A percentile compares a stretch with the other conserved stretches of the same genome.
phyloP scores from a whole-genome alignment of 2,888 invertebrate genomes.

The Pseudococcus viburni region DNA sequence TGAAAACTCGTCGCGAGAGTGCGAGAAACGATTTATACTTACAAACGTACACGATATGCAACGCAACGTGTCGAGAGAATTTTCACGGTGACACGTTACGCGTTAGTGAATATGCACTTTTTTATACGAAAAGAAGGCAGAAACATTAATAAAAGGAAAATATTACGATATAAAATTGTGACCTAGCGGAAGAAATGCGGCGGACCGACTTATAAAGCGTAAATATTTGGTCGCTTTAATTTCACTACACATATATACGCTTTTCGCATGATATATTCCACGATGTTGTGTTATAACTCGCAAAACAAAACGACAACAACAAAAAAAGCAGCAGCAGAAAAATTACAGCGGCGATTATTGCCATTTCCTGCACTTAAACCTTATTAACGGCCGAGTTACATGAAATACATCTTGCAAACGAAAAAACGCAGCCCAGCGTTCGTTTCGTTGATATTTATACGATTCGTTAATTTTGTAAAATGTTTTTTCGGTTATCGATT shows the following conservation, averaged over 20 bases:
- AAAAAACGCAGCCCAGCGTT: background rate
- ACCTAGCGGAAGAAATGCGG: conserved; percentile 55
- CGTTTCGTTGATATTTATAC: conserved; percentile 48
- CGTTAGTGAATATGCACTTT: conserved; percentile 39
- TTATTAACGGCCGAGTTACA: conserved; percentile 55
- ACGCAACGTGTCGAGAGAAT: background rate
- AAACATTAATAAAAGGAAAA: conserved; percentile 57
- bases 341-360: conserved; percentile 59
- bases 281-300: conserved; percentile 27
- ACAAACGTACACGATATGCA: background rate
- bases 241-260: conserved; percentile 40
- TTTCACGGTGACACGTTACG: conserved; percentile 39
- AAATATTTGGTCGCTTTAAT: conserved; percentile 54
- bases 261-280: conserved; percentile 42
- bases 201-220: conserved; percentile 56
- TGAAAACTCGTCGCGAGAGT: background rate
- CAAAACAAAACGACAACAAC: conserved; percentile 34
- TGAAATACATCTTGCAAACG: conserved; percentile 51
- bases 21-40: background rate
- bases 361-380: conserved; percentile 58
- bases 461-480: conserved; percentile 57
- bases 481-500: conserved; percentile 52
- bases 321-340: conserved; percentile 39
- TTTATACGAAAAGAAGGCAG: conserved; percentile 47
- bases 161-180: conserved; percentile 52